Conservation (phyloP, 1,140 invertebrate species). For the Calephelis virginiensis region DNA sequence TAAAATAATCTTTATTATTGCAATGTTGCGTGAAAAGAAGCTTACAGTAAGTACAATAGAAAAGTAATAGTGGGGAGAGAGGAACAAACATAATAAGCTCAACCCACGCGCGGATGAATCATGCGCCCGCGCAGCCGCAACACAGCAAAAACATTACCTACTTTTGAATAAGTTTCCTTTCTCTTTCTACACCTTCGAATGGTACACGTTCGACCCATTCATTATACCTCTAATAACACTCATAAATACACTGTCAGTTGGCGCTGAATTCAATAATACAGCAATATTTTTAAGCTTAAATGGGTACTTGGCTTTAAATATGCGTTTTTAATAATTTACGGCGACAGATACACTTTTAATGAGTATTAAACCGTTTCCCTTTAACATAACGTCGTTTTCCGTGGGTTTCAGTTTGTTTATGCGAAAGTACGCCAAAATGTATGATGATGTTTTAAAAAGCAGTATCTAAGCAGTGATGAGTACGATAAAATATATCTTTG, state of each 20-base stretch:
- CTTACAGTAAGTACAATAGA: slow-evolving; percentile 35
- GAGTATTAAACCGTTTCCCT: slow-evolving; percentile 29
- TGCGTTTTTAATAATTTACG: slow-evolving; percentile 1
- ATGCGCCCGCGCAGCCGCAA: slow-evolving; percentile 49
- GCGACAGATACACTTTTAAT: slow-evolving; percentile 21
- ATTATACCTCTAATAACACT: slow-evolving; percentile 35
- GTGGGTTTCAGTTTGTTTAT: slow-evolving; percentile 47
- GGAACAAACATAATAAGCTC: slow-evolving; percentile 66
- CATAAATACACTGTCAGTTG: slow-evolving; percentile 26
- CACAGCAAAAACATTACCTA: slow-evolving; percentile 76
- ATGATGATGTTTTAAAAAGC: slow-evolving; percentile 60
- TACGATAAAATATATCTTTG: neutral
- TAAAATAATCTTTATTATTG: slow-evolving; percentile 6
- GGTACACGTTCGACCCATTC: slow-evolving; percentile 39
- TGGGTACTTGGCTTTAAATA: slow-evolving; percentile 8
- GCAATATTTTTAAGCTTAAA: slow-evolving; percentile 15
- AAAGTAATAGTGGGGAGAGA: slow-evolving; percentile 62
- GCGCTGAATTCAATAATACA: slow-evolving; percentile 11
- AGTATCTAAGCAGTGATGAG: slow-evolving; percentile 36
- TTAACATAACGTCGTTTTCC: slow-evolving; percentile 44
- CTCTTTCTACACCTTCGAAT: slow-evolving; percentile 70
- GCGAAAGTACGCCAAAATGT: slow-evolving; percentile 55
- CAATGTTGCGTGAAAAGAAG: slow-evolving; percentile 8
- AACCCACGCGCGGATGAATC: slow-evolving; percentile 70
- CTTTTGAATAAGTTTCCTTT: slow-evolving; percentile 77